Evolutionary conservation across 2,888 invertebrate species (phyloP), one percentile per base, ranked within the genome.

Genomic region (Drosophila mimetica): DNA sequence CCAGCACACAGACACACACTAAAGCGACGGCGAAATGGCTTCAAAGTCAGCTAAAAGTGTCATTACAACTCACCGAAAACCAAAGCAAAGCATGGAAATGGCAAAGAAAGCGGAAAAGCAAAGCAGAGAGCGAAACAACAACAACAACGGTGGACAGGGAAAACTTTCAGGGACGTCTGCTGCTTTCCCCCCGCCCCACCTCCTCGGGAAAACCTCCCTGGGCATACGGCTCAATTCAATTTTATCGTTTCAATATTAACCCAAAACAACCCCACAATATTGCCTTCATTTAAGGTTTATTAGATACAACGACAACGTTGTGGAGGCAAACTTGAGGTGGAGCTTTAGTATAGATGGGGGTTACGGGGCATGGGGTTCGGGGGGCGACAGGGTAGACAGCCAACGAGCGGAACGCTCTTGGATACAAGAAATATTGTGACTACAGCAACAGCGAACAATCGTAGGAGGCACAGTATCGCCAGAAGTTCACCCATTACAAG

Each of bases 201-300:
- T 18, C 44, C 30, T 7, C 20, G 7, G 3, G 25, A 48, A 39
- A 53, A 14, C 65, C 60, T 53, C 64, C 66, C 47, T 63, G 61
- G 86, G 77, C 84, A 76, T 69, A 74, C 66, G 82, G 78, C 88
- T 81, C 89, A 89, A 90, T 89, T 89, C 77, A 86, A 84, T 89
- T 89, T 90, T 90, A 90, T 90, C 89, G 88, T 89, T 88, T 88
- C 88, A 84, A 83, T 84, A 89, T 89, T 88, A 89, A 90, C 90
- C 90, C 88, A 88, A 89, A 90, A 90, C 80, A 89, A 83, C 88
- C 88, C 89, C 90, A 86, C 88, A 90, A 89, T 89, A 89, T 89
- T 89, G 90, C 88, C 88, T 87, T 87, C 89, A 89, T 90, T 89
- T 90, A 90, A 89, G 89, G 90, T 90, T 90, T 89, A 89, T 90